phyloP scores from a whole-genome alignment of 2,888 invertebrate genomes.

The Caradrina clavipalpis region DNA sequence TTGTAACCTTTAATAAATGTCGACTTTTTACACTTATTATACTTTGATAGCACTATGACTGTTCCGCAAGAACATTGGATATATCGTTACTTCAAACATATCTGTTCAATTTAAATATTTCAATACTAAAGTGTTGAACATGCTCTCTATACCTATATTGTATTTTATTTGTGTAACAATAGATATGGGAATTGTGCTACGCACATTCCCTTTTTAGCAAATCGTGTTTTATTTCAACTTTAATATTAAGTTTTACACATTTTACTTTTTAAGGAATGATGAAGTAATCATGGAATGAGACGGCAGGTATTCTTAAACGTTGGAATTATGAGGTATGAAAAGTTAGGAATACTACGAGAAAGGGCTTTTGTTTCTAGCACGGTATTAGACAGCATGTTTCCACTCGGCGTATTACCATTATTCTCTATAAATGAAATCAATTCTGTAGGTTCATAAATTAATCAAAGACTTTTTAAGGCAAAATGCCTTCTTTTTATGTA shows the following conservation, averaged over 20 bases:
- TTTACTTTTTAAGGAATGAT: background rate
- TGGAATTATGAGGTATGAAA: slow-evolving; percentile 24
- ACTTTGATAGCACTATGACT: slow-evolving; percentile 39
- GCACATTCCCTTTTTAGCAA: background rate
- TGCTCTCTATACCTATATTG: slow-evolving; percentile 40
- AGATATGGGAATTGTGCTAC: background rate
- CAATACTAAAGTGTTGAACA: slow-evolving; percentile 52
- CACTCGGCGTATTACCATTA: slow-evolving; percentile 60
- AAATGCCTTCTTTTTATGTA: slow-evolving; percentile 89
- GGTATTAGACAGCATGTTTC: slow-evolving; percentile 61
- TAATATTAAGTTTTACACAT: background rate
- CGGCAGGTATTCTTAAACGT: slow-evolving; percentile 5
- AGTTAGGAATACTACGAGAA: slow-evolving; percentile 4
- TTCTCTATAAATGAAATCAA: slow-evolving; percentile 87
- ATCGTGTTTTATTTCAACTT: background rate
- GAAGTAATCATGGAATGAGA: background rate
- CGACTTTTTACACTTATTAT: slow-evolving; percentile 22
- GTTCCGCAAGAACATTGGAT: slow-evolving; percentile 42
- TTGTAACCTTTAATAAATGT: slow-evolving; percentile 27
- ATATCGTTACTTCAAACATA: slow-evolving; percentile 68
- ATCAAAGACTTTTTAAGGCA: slow-evolving; percentile 89
- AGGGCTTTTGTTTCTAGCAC: slow-evolving; percentile 21
- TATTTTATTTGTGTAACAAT: background rate
- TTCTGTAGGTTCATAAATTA: slow-evolving; percentile 86
- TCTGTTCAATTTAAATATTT: slow-evolving; percentile 63